These are phyloP conservation scores for Pterobdella sp. DNA, from an alignment of 2,888 invertebrate genomes.

Conservation along the genomic window DNA sequence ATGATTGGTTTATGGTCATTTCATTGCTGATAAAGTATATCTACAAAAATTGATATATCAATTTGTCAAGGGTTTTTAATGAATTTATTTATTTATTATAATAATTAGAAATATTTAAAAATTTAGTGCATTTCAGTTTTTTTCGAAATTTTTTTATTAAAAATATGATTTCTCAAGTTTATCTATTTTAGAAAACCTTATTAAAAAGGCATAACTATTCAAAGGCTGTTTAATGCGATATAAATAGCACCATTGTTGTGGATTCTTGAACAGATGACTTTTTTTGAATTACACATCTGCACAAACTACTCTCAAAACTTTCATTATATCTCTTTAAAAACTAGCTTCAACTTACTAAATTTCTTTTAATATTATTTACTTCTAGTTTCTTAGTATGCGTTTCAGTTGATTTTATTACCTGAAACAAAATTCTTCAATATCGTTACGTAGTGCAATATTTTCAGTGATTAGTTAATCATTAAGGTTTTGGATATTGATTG, in stretches of 20 bases:
- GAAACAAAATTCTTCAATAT: too few species aligned
- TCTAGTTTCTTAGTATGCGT: too few species aligned
- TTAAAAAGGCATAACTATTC: neutral
- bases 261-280: constrained; percentile 3
- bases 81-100: too few species aligned
- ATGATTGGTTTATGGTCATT: neutral
- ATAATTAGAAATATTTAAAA: too few species aligned
- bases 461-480: too few species aligned
- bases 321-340: neutral
- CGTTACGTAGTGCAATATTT: too few species aligned
- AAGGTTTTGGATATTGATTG: too few species aligned
- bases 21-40: neutral
- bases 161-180: neutral
- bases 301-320: too few species aligned
- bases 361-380: too few species aligned
- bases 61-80: too few species aligned
- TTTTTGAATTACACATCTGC: neutral
- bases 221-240: neutral
- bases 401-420: too few species aligned
- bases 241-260: neutral
- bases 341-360: neutral
- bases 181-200: neutral
- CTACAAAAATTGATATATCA: too few species aligned
- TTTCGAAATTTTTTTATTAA: neutral
- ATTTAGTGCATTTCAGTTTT: neutral